Conservation (phyloP, 2,113 vertebrate species). For the Eolophus roseicapilla region DNA sequence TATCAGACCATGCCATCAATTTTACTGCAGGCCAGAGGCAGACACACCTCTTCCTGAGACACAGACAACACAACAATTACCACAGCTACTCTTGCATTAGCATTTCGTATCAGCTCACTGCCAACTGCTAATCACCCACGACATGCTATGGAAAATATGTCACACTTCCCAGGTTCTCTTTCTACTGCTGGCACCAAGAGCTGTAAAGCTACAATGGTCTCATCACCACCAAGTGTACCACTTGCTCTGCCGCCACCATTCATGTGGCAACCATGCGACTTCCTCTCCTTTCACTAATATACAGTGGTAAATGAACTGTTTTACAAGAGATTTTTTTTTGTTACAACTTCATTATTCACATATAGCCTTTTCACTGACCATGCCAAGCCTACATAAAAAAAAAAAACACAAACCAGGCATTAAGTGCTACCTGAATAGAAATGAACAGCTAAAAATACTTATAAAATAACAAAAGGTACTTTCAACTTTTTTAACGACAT, state of each 20-base stretch:
- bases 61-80: slow-evolving; percentile 76
- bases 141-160: not conserved
- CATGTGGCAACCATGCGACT: not conserved
- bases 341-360: not conserved
- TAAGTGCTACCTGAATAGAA: not conserved
- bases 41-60: slow-evolving; percentile 76
- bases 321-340: not conserved
- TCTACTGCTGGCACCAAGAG: not conserved
- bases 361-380: not conserved
- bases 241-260: not conserved
- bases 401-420: not conserved
- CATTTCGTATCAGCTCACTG: slow-evolving; percentile 61
- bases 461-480: not conserved
- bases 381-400: not conserved
- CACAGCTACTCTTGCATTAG: slow-evolving; percentile 65
- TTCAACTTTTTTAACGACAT: not conserved
- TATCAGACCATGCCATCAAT: slow-evolving; percentile 79
- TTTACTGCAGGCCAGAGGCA: slow-evolving; percentile 77
- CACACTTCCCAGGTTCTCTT: not conserved
- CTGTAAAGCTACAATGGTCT: not conserved
- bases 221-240: not conserved
- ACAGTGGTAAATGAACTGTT: not conserved
- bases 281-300: not conserved
- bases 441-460: not conserved
- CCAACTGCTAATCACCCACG: slow-evolving; percentile 57